A percentile compares a stretch with the other conserved stretches of the same genome.
Evolutionary conservation across 2,113 vertebrate genomes (phyloP).

Genomic region (Tichodroma muraria): DNA sequence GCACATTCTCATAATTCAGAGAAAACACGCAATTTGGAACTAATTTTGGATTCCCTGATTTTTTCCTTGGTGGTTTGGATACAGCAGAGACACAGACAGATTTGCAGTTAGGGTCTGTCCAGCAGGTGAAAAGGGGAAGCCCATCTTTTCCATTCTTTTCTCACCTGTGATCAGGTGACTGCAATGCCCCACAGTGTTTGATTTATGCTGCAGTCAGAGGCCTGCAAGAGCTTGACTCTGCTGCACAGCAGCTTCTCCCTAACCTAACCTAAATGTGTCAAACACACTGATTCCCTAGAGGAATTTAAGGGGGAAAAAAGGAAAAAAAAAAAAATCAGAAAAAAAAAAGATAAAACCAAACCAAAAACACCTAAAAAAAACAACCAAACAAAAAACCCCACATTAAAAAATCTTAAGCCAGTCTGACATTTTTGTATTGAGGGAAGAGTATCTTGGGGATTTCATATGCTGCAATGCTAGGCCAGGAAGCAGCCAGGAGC

Average conservation of each 20-base stretch:
- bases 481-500: not conserved
- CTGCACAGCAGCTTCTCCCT: not conserved
- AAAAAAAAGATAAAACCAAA: not conserved
- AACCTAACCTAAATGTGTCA: not conserved
- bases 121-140: not conserved
- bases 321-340: not conserved
- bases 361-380: not conserved
- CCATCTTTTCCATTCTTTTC: not conserved
- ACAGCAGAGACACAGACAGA: not conserved
- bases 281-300: not conserved
- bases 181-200: not conserved
- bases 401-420: not conserved
- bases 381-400: not conserved
- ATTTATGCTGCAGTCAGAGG: not conserved
- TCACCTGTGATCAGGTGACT: not conserved
- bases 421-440: not conserved
- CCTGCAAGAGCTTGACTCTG: not conserved
- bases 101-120: not conserved
- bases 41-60: not conserved
- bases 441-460: not conserved
- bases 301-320: not conserved
- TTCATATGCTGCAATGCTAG: not conserved
- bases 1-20: not conserved
- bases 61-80: not conserved
- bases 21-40: not conserved